Conservation (phyloP, 2,888 invertebrate genomes). For the Amblyjoppa fuscipennis region DNA sequence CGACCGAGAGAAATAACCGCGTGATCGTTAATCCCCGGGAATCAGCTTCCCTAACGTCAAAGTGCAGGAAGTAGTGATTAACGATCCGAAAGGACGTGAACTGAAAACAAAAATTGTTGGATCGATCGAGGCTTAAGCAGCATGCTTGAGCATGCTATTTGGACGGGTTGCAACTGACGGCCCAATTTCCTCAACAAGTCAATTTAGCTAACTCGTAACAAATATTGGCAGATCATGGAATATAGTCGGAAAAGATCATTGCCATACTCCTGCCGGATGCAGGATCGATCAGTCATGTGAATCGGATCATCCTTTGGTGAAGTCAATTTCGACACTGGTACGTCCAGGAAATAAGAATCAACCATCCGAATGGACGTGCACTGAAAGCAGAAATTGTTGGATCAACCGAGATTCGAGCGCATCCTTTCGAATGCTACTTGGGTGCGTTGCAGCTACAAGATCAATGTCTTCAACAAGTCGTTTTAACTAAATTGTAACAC, state of each 20-base stretch:
- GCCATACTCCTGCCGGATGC: background rate
- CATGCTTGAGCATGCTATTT: background rate
- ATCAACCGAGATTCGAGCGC: background rate
- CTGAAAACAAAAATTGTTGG: background rate
- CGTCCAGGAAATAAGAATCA: constrained; percentile 5
- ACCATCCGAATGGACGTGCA: background rate
- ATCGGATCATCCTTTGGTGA: no score
- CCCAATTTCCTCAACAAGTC: background rate
- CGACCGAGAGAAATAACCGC: constrained; percentile 30
- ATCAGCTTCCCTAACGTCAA: constrained; percentile 17
- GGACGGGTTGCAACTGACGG: background rate
- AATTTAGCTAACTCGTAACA: background rate
- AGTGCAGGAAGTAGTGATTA: constrained; percentile 27
- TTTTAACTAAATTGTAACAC: background rate
- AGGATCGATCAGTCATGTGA: no score
- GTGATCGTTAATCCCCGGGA: constrained; percentile 26
- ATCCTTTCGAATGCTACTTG: background rate
- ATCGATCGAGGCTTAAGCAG: background rate
- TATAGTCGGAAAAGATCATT: background rate
- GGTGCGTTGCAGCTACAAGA: background rate
- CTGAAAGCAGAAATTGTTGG: background rate
- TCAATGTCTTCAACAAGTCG: background rate
- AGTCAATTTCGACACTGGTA: no score
- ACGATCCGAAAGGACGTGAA: background rate
- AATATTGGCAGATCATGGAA: background rate